These are phyloP conservation scores for Cephalotes varians DNA, from an alignment of 2,888 invertebrate genomes.

Conservation along the genomic window DNA sequence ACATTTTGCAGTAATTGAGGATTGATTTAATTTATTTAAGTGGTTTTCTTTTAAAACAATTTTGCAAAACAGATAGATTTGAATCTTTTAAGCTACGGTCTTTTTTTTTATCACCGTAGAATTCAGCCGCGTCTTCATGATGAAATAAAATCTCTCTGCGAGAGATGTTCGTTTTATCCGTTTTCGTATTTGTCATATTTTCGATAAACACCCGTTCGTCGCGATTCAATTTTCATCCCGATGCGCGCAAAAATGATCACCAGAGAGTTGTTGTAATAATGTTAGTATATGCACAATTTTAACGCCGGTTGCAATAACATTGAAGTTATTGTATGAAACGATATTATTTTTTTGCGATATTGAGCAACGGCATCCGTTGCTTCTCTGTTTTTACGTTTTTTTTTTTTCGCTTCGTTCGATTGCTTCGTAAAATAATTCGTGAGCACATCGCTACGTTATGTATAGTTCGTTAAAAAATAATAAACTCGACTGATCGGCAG, in stretches of 20 bases:
- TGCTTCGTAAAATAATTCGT: constrained; percentile 20
- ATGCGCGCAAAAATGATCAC: constrained; percentile 2
- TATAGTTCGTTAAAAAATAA: constrained; percentile 50
- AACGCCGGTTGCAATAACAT: constrained; percentile 2
- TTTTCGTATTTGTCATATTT: background rate
- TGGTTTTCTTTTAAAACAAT: background rate
- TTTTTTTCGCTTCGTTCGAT: constrained; percentile 1
- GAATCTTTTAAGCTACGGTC: background rate
- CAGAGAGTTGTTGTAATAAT: constrained; percentile 14
- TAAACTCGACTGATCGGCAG: constrained; percentile 30
- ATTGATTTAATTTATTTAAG: background rate
- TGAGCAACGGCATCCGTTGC: background rate
- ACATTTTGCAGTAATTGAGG: background rate
- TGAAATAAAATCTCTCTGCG: background rate
- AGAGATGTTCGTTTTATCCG: background rate
- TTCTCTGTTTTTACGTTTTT: constrained; percentile 10
- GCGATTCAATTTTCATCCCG: constrained; percentile 27
- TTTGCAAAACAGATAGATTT: background rate
- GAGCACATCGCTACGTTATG: constrained; percentile 27
- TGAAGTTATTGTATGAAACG: constrained; percentile 18
- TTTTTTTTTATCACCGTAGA: background rate
- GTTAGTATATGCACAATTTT: constrained; percentile 25
- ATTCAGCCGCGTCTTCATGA: background rate
- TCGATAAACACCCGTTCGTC: background rate
- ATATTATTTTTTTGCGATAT: constrained; percentile 25